Evolutionary conservation across 2,113 vertebrate species (phyloP).

Genomic region (Raja brachyura): DNA sequence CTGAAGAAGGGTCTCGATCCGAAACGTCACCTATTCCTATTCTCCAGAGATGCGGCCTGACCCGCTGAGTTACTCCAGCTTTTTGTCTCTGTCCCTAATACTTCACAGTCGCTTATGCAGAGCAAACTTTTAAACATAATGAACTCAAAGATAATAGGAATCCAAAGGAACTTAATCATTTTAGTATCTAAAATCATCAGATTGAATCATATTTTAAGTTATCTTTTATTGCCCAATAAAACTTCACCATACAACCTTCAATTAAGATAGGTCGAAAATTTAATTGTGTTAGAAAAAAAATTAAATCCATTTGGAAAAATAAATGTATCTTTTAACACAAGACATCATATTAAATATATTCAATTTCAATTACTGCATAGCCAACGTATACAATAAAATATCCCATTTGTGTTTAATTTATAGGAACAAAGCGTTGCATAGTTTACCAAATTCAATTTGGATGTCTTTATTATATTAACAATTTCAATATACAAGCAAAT

Average conservation of each 20-base stretch:
- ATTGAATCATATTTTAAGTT: neutral
- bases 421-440: neutral
- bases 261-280: neutral
- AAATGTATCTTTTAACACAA: neutral
- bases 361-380: neutral
- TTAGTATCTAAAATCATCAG: neutral
- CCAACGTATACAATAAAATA: neutral
- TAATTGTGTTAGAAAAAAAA: conserved; percentile 32
- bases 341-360: neutral
- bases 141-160: neutral
- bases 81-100: too few relatives aligned
- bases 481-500: neutral
- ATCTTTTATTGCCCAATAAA: neutral
- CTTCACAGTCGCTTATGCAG: neutral
- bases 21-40: too few relatives aligned
- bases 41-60: too few relatives aligned
- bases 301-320: conserved; percentile 4
- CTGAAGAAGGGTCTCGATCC: too few relatives aligned
- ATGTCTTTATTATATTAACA: neutral
- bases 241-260: neutral
- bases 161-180: neutral
- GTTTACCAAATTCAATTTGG: neutral
- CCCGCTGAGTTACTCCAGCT: too few relatives aligned
- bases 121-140: neutral
- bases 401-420: conserved; percentile 17